phyloP scores from a whole-genome alignment of 2,113 vertebrate genomes.

The Sakesphorus luctuosus region DNA sequence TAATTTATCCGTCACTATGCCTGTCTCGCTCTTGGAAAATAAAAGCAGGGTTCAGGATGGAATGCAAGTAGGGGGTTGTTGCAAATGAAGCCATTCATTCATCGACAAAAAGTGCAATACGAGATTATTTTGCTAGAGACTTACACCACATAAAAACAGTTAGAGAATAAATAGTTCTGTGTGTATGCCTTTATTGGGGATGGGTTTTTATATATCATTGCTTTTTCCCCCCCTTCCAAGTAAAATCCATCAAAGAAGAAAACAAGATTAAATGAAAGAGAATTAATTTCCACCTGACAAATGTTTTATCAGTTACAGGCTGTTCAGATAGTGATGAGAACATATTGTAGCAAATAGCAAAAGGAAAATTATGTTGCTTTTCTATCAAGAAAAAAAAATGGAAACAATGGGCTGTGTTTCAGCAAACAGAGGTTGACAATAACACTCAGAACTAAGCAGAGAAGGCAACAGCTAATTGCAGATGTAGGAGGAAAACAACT shows the following conservation, averaged over 20 bases:
- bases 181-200: neutral
- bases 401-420: neutral
- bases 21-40: neutral
- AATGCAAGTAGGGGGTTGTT: neutral
- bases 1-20: neutral
- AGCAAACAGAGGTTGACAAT: neutral
- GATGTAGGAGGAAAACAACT: neutral
- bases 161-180: neutral
- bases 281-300: neutral
- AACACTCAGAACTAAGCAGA: neutral
- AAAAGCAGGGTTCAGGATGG: neutral
- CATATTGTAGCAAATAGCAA: neutral
- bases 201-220: accelerated
- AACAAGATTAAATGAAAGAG: neutral
- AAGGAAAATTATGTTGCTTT: neutral
- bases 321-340: neutral
- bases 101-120: neutral
- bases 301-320: neutral
- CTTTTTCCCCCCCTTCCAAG: neutral
- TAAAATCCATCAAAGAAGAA: neutral
- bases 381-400: neutral
- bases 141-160: neutral
- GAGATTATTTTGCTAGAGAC: neutral
- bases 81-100: constrained; percentile 44
- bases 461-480: neutral